Conservation (phyloP, 2,888 invertebrate species). For the Stomorhina lunata region DNA sequence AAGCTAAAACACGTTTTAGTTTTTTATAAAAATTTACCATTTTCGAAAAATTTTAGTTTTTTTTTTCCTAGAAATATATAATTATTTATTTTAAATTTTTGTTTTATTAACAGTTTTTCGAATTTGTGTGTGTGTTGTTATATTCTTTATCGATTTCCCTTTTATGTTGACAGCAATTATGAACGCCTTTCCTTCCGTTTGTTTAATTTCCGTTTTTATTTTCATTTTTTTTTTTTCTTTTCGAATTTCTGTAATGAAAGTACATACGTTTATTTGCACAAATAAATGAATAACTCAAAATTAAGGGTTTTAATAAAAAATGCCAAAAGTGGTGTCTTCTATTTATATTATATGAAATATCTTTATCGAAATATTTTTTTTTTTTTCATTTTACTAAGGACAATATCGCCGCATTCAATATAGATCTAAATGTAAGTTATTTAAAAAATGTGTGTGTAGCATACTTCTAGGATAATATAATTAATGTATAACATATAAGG, state of each 20-base stretch:
- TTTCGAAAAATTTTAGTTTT: neutral
- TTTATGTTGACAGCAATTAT: slow-evolving; percentile 67
- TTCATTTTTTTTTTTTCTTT: slow-evolving; percentile 12
- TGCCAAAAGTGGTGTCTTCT: no score
- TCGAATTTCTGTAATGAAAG: neutral
- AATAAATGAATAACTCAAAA: no score
- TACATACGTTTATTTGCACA: no score
- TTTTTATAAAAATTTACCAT: neutral
- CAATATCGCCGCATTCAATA: no score
- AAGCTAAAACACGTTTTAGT: slow-evolving; percentile 40
- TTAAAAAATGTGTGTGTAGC: no score
- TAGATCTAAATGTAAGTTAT: no score
- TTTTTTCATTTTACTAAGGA: no score
- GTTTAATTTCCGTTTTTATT: slow-evolving; percentile 67
- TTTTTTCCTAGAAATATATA: slow-evolving; percentile 28
- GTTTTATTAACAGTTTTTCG: slow-evolving; percentile 34
- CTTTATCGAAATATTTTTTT: no score
- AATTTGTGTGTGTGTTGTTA: slow-evolving; percentile 30
- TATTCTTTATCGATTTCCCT: slow-evolving; percentile 61
- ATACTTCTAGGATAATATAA: no score
- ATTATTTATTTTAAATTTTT: slow-evolving; percentile 26
- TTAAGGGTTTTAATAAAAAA: no score
- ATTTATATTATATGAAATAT: no score
- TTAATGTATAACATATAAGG: no score
- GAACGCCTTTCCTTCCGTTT: slow-evolving; percentile 67